Base-by-base conservation (phyloP, 2,888 invertebrate genomes). In the Chirona hameri region DNA sequence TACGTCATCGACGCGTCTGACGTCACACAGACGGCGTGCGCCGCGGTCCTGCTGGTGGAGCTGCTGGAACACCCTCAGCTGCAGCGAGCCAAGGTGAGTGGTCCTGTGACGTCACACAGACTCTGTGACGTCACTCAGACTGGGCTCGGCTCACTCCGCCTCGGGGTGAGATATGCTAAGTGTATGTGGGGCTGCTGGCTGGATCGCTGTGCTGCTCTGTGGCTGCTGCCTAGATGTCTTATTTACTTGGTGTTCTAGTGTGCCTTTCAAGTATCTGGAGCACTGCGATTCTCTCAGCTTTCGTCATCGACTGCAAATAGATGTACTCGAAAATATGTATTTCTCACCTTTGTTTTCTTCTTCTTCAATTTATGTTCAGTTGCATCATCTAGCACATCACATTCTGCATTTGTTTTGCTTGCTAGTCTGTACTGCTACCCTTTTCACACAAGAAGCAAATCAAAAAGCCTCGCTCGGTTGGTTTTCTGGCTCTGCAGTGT, bases 1-100 rank as follows among this genome's bases (percentile, higher is more conserved):
- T 85, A 84, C 52, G 84, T 84, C 10, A 79, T 85, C 9, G 85
- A 85, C 81, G 82, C 82, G 12, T 82, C 82, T 18, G 84, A 85
- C 60, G 55, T 84, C 72, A 84, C 84, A 2, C 85, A 85, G 80
- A 81, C 84, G 80, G 85, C 81, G 3, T 82, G 83, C 48, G 84
- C 84, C 1, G 83, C 85, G 18, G 52, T 85, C 57, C 83, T 84
- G 18, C 82, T 85, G 21, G 80, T 85, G 79, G 83, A 83, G 48
- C 81, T 85, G 9, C 83, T 85, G 7, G 82, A 83, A 24, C 83
- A 84, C 52, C 84, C 84, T 12, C 82, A 82, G 55, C 69, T 84
- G 46, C 82, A 55, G 46, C 80, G 81, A 14, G 60, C 83, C 52
- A 83, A 84, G 84, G 85, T 85, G 82, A 39, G 14, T 29, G 69